Conservation (phyloP, 2,888 invertebrate species). For the Epsilonema sp. region DNA sequence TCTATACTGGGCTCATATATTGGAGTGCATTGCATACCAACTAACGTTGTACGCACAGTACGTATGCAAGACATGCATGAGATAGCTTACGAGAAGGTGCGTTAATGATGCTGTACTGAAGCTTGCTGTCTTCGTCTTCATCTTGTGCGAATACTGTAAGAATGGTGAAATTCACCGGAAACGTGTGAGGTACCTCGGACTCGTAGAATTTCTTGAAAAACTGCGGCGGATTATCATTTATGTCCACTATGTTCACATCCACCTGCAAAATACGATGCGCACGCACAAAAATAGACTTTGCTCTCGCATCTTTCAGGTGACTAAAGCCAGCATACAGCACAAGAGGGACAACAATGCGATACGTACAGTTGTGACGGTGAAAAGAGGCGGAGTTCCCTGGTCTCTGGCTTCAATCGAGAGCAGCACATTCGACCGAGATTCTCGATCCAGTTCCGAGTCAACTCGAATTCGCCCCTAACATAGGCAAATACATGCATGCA, state of each 20-base stretch:
- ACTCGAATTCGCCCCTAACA: constrained; percentile 1
- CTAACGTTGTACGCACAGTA: too few species aligned
- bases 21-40: too few species aligned
- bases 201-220: background rate
- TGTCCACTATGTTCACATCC: constrained; percentile 2
- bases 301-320: too few species aligned
- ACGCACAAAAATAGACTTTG: too few species aligned
- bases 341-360: background rate
- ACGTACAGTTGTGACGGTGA: constrained; percentile 2
- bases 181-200: constrained; percentile 8
- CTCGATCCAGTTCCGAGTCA: background rate
- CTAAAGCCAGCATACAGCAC: too few species aligned
- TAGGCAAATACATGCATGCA: background rate
- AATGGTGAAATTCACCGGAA: constrained; percentile 11
- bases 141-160: constrained; percentile 12
- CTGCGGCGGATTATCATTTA: constrained; percentile 4
- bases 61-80: too few species aligned
- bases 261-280: constrained; percentile 3
- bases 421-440: background rate
- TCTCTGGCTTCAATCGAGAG: constrained; percentile 11
- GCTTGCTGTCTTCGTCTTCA: constrained; percentile 6
- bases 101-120: constrained; percentile 12
- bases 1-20: too few species aligned
- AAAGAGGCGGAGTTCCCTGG: constrained; percentile 5
- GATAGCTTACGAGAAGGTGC: too few species aligned